phyloP scores from a whole-genome alignment of 2,888 invertebrate species.

The Macrophya annulata region DNA sequence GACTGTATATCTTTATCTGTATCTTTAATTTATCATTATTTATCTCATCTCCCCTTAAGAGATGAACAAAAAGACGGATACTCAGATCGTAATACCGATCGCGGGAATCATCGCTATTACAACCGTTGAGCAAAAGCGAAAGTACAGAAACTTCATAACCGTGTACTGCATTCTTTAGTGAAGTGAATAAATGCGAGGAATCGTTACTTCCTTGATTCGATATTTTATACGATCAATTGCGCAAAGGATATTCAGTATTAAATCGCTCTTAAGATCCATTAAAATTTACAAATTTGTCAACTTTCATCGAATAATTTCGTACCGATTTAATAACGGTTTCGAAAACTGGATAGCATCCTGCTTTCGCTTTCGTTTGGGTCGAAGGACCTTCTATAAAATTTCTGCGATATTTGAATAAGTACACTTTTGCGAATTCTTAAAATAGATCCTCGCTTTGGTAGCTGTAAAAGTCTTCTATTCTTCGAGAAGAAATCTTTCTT shows the following conservation, averaged over 20 bases:
- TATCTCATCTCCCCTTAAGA: neutral
- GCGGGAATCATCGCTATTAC: slow-evolving; percentile 15
- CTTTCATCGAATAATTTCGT: neutral
- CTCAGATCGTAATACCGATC: neutral
- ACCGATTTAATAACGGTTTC: neutral
- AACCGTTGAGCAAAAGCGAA: slow-evolving; percentile 17
- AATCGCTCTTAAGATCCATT: neutral
- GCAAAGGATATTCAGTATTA: neutral
- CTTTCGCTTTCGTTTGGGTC: neutral
- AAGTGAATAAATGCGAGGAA: slow-evolving; percentile 9
- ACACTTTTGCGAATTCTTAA: neutral
- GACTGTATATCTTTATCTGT: neutral
- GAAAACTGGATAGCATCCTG: neutral
- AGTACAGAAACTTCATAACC: slow-evolving; percentile 7
- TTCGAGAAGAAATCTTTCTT: neutral
- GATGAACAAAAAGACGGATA: neutral
- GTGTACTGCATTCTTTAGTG: slow-evolving; percentile 12
- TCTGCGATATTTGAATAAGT: neutral
- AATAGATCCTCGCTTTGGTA: neutral
- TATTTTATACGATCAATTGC: slow-evolving; percentile 25
- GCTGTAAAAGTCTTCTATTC: neutral
- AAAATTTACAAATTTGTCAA: neutral
- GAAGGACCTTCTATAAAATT: neutral
- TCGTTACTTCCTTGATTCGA: slow-evolving; percentile 2
- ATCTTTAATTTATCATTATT: neutral